Percentiles rank a stretch among this genome's conserved stretches.
These are phyloP conservation scores for Penaeus vannamei DNA, from an alignment of 1,140 invertebrate genomes.

Conservation along the genomic window DNA sequence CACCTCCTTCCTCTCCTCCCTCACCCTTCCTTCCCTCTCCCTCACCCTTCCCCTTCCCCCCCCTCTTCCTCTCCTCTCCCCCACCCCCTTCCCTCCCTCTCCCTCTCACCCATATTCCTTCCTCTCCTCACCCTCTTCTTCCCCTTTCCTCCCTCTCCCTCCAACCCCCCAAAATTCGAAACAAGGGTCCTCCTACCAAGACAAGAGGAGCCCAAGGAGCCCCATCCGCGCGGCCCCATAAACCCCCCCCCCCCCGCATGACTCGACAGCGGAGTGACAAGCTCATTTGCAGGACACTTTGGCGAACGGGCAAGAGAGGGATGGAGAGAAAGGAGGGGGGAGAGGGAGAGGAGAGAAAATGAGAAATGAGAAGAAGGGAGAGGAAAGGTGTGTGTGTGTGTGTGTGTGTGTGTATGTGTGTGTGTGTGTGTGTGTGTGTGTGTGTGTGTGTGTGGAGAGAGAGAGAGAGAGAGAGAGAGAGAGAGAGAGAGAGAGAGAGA, in stretches of 20 bases:
- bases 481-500: background rate
- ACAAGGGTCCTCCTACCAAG: no score
- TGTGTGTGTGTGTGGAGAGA: no score
- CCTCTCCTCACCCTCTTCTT: no score
- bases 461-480: constrained; percentile 7
- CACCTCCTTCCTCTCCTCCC: background rate
- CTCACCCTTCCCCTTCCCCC: no score
- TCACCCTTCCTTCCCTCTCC: background rate
- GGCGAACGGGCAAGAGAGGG: background rate
- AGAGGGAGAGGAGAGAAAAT: background rate
- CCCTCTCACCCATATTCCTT: no score
- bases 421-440: background rate
- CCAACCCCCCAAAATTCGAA: no score
- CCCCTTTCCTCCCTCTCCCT: no score
- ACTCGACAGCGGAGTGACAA: background rate
- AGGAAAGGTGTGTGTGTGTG: background rate
- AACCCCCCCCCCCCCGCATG: background rate
- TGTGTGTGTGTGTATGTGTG: background rate
- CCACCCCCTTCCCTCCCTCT: no score
- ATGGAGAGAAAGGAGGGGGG: background rate
- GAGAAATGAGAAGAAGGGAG: background rate
- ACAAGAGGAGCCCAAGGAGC: no score
- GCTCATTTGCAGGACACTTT: no score
- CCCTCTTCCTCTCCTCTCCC: no score
- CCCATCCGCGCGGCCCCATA: no score